A percentile compares a stretch with the other conserved stretches of the same genome.
Evolutionary conservation across 2,888 invertebrate genomes (phyloP).

Genomic region (Apeira syringaria): DNA sequence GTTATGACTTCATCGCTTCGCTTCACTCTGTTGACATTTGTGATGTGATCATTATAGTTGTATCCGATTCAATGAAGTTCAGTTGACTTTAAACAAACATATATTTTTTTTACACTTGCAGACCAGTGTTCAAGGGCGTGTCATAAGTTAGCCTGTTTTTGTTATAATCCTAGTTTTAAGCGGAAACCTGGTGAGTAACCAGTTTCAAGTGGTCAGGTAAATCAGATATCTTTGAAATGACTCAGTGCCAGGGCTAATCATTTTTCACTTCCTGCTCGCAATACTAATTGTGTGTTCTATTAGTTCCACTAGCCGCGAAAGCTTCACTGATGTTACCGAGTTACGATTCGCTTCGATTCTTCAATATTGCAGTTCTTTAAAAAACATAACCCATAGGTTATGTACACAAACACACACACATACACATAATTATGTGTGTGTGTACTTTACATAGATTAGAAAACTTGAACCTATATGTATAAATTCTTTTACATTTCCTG

Average conservation of each 20-base stretch:
- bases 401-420: conserved; percentile 10
- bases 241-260: conserved; percentile 62
- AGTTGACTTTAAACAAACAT: conserved; percentile 28
- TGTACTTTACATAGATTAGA: too few species aligned
- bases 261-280: conserved; percentile 68
- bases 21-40: conserved; percentile 48
- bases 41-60: conserved; percentile 38
- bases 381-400: conserved; percentile 10
- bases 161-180: conserved; percentile 27
- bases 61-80: conserved; percentile 30
- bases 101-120: conserved; percentile 22
- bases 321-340: conserved; percentile 49
- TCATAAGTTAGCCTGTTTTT: conserved; percentile 21
- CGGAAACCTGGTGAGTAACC: conserved; percentile 50
- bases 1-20: conserved; percentile 72
- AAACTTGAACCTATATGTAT: too few species aligned
- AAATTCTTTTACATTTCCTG: conserved; percentile 35
- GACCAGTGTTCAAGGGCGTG: conserved; percentile 29
- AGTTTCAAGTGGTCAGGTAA: conserved; percentile 46
- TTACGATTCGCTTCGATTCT: conserved; percentile 49
- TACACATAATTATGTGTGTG: conserved; percentile 5
- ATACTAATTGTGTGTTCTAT: conserved; percentile 66
- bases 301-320: conserved; percentile 71
- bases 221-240: conserved; percentile 54
- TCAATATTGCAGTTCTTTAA: conserved; percentile 41